phyloP scores from a whole-genome alignment of 1,140 invertebrate genomes.

The Tribolium castaneum region DNA sequence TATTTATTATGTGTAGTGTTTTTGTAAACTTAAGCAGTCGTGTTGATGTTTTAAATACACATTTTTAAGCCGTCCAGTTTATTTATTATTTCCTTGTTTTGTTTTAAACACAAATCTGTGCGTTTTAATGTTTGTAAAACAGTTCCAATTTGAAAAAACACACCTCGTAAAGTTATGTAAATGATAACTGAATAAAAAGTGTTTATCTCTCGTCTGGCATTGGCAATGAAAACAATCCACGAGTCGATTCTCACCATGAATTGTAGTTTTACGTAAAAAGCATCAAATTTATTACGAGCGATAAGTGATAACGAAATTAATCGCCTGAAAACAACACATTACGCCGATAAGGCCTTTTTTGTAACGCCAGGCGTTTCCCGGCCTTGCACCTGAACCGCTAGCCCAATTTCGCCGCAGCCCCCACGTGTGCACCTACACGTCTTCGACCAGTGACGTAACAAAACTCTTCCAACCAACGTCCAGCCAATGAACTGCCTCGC shows the following conservation, averaged over 20 bases:
- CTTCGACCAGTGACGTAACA: constrained; percentile 24
- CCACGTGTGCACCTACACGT: constrained; percentile 9
- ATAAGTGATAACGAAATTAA: background rate
- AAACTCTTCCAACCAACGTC: background rate
- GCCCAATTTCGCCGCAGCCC: constrained; percentile 13
- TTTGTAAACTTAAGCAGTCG: background rate
- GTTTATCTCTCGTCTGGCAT: background rate
- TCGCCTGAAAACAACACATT: background rate
- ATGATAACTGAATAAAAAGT: background rate
- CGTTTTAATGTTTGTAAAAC: too few species aligned
- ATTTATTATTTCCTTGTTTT: too few species aligned
- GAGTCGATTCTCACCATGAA: background rate
- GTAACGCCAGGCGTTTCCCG: background rate
- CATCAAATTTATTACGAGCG: background rate
- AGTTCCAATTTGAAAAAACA: background rate
- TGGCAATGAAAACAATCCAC: background rate
- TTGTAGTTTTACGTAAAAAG: background rate
- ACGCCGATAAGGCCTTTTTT: background rate
- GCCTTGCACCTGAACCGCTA: constrained; percentile 28
- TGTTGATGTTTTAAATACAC: too few species aligned
- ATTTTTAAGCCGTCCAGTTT: too few species aligned
- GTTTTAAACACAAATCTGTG: too few species aligned
- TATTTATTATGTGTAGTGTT: background rate
- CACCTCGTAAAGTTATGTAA: background rate
- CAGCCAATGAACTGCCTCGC: constrained; percentile 10